A percentile compares a stretch with the other conserved stretches of the same genome.
Conservation (phyloP, 2,888 invertebrate genomes). For the Frankliniella fusca region DNA sequence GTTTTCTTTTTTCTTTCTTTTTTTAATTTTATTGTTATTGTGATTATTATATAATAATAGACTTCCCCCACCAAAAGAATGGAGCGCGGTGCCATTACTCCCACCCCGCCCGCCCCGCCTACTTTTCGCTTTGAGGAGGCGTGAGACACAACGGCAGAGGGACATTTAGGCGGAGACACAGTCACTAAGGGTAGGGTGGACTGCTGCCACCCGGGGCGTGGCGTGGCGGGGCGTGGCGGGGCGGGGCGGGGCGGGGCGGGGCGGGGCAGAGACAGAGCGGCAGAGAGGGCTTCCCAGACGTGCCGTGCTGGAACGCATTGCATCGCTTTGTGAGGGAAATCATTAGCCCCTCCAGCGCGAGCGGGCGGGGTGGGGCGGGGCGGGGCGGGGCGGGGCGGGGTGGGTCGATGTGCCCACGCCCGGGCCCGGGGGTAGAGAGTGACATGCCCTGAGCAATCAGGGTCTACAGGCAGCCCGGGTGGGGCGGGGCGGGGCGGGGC, state of each 20-base stretch:
- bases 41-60: too few relatives aligned
- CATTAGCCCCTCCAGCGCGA: not conserved
- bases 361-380: not conserved
- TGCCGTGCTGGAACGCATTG: not conserved
- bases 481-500: not conserved
- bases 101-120: too few relatives aligned
- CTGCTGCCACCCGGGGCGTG: not conserved
- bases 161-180: too few relatives aligned
- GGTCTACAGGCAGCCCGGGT: not conserved
- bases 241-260: not conserved
- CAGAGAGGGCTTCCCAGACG: not conserved
- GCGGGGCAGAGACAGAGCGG: not conserved
- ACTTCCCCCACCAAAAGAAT: too few relatives aligned
- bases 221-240: not conserved
- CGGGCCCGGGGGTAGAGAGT: not conserved
- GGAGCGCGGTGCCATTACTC: too few relatives aligned
- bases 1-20: too few relatives aligned
- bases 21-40: too few relatives aligned
- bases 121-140: too few relatives aligned
- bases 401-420: not conserved
- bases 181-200: not conserved
- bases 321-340: conserved; percentile 1
- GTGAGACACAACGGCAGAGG: too few relatives aligned
- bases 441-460: conserved; percentile 8
- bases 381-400: not conserved